A percentile compares a stretch with the other conserved stretches of the same genome.
phyloP scores from a whole-genome alignment of 2,888 invertebrate species.

The Augiades crinisus region DNA sequence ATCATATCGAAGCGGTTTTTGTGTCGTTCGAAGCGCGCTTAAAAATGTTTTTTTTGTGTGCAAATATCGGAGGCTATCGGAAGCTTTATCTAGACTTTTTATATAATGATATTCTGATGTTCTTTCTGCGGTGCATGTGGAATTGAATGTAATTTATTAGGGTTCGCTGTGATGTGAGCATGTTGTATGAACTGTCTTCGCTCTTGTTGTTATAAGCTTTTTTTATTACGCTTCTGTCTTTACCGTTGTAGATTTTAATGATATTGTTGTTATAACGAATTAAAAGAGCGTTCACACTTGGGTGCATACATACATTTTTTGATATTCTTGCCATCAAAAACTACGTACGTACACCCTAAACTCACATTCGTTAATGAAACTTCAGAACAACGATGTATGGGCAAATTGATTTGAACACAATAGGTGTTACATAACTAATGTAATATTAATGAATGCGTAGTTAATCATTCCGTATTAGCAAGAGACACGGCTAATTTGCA shows the following conservation, averaged over 20 bases:
- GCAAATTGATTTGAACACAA: not conserved
- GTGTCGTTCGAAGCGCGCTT: slow-evolving; percentile 19
- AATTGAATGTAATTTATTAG: slow-evolving; percentile 3
- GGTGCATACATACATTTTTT: too few relatives aligned
- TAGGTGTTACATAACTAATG: slow-evolving; percentile 3
- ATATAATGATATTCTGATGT: slow-evolving; percentile 8
- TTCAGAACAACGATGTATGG: not conserved
- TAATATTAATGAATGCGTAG: not conserved
- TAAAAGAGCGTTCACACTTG: too few relatives aligned
- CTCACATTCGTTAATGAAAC: not conserved
- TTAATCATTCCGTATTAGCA: not conserved
- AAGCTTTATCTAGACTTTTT: slow-evolving; percentile 14
- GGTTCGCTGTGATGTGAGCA: not conserved
- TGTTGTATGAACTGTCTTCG: too few relatives aligned
- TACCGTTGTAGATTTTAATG: too few relatives aligned
- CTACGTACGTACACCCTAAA: not conserved
- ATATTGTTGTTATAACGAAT: too few relatives aligned
- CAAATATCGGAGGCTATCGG: slow-evolving; percentile 21
- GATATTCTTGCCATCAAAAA: too few relatives aligned
- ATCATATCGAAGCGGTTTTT: slow-evolving; percentile 24
- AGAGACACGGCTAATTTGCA: not conserved
- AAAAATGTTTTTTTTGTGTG: slow-evolving; percentile 11
- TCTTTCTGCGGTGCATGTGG: slow-evolving; percentile 8
- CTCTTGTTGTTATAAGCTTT: too few relatives aligned
- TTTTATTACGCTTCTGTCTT: too few relatives aligned